Evolutionary conservation across 2,888 invertebrate genomes (phyloP).

Genomic region (Melinaea menophilus): DNA sequence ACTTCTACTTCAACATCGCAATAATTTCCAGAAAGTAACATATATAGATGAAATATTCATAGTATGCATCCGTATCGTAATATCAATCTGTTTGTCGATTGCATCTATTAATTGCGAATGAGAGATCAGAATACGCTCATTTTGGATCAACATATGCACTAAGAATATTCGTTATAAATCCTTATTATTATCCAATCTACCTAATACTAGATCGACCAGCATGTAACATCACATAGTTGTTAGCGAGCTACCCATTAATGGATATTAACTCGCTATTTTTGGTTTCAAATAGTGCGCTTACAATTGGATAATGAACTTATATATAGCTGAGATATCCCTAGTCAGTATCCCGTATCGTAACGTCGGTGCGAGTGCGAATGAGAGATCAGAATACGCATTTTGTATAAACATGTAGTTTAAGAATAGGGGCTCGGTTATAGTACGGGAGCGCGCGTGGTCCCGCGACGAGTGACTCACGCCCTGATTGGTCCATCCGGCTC

Average conservation of each 20-base stretch:
- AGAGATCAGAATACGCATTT: constrained; percentile 40
- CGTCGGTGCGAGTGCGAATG: constrained; percentile 36
- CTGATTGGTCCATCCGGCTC: constrained; percentile 73
- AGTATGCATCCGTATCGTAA: constrained; percentile 34
- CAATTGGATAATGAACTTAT: too few relatives aligned
- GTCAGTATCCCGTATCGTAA: too few relatives aligned
- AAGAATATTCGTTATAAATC: too few relatives aligned
- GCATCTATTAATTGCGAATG: constrained; percentile 41
- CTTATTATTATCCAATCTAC: too few relatives aligned
- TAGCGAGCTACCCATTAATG: too few relatives aligned
- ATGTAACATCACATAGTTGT: too few relatives aligned
- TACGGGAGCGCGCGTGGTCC: constrained; percentile 47
- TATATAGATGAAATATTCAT: constrained; percentile 35
- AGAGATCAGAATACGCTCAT: constrained; percentile 39
- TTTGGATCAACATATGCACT: constrained; percentile 36
- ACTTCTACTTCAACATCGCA: too few relatives aligned
- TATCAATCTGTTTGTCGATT: constrained; percentile 40
- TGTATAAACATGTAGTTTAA: constrained; percentile 39
- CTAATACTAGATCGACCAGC: too few relatives aligned
- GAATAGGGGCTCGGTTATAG: constrained; percentile 51
- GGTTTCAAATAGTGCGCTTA: too few relatives aligned
- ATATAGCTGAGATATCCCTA: too few relatives aligned
- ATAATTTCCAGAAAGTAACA: constrained; percentile 4
- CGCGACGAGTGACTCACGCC: constrained; percentile 62
- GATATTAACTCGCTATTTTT: too few relatives aligned